Evolutionary conservation across 2,888 invertebrate species (phyloP).

Genomic region (Blastobasis lacticolella): DNA sequence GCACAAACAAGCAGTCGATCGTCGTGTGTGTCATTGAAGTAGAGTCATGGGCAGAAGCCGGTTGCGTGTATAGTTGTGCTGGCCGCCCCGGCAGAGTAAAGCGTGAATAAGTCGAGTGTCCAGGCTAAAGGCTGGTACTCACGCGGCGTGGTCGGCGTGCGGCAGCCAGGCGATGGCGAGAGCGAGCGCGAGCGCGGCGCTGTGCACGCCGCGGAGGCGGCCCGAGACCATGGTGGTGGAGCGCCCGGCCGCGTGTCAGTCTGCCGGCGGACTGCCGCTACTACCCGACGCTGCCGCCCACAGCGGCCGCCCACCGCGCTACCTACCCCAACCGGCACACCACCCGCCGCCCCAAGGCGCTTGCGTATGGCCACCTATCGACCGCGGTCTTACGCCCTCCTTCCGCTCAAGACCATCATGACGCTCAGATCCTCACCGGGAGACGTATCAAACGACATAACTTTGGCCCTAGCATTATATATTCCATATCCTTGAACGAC

Average conservation of each 20-base stretch:
- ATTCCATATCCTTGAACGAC: conserved; percentile 11
- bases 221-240: conserved; percentile 30
- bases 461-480: too few species aligned
- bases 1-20: too few species aligned
- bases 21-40: too few species aligned
- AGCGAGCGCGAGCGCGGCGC: conserved; percentile 51
- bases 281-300: conserved; percentile 53
- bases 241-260: conserved; percentile 28
- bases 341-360: conserved; percentile 39
- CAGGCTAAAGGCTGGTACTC: conserved; percentile 29
- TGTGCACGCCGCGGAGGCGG: conserved; percentile 56
- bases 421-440: conserved; percentile 42
- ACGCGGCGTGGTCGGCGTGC: conserved; percentile 56
- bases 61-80: not conserved
- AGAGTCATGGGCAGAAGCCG: too few species aligned
- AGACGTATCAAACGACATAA: conserved; percentile 50
- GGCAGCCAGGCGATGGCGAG: conserved; percentile 55
- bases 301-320: conserved; percentile 50
- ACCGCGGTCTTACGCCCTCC: conserved; percentile 46
- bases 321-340: conserved; percentile 16
- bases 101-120: not conserved
- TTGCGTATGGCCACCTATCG: conserved; percentile 51
- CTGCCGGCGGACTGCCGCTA: conserved; percentile 11
- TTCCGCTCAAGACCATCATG: conserved; percentile 34
- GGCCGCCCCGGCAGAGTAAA: conserved; percentile 1